phyloP scores from a whole-genome alignment of 1,140 invertebrate genomes.

The Nasonia longicornis region DNA sequence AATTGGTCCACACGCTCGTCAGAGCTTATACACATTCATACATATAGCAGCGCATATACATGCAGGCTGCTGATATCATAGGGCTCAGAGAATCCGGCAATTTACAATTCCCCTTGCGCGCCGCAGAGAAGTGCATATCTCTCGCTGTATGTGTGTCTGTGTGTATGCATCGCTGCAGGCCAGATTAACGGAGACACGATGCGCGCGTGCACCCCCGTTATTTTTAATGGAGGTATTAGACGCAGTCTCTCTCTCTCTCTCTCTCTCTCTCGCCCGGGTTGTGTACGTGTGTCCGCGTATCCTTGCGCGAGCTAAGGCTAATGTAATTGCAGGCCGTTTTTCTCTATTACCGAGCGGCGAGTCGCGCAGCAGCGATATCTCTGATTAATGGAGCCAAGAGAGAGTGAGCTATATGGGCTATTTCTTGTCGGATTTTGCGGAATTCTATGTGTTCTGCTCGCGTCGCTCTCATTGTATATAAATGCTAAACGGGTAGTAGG shows the following conservation, averaged over 20 bases:
- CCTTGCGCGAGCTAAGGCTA: background rate
- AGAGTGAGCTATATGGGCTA: background rate
- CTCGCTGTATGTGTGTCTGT: too few relatives aligned
- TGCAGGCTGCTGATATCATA: background rate
- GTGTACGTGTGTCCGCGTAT: background rate
- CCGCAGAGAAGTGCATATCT: background rate
- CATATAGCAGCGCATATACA: background rate
- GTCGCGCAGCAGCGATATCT: background rate
- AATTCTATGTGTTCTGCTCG: too few relatives aligned
- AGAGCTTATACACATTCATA: background rate
- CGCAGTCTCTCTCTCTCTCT: background rate
- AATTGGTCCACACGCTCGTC: background rate
- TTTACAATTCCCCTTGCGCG: constrained; percentile 20
- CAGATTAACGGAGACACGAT: constrained; percentile 2
- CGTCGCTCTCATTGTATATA: too few relatives aligned
- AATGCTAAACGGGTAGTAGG: too few relatives aligned
- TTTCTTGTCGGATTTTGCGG: too few relatives aligned
- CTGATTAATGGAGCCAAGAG: background rate
- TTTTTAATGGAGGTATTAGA: constrained; percentile 22
- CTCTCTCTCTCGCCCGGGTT: too few relatives aligned
- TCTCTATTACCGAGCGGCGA: background rate
- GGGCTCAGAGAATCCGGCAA: background rate
- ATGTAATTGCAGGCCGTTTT: constrained; percentile 4
- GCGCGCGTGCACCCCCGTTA: background rate
- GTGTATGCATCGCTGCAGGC: background rate